Percentiles rank a stretch among this genome's conserved stretches.
Evolutionary conservation across 2,888 invertebrate species (phyloP).

Genomic region (Harpalus rubripes): DNA sequence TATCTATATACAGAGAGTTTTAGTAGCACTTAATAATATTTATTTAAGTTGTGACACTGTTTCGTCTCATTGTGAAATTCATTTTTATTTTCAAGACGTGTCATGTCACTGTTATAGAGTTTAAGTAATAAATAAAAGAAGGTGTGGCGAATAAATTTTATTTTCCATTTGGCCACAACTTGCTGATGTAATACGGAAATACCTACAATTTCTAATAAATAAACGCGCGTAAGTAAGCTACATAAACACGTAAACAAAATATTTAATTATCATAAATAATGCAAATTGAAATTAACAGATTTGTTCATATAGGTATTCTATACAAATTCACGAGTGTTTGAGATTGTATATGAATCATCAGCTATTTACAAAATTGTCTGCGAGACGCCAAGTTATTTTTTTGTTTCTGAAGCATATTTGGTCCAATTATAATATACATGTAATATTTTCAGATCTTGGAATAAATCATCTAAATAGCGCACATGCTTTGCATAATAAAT

Average conservation of each 20-base stretch:
- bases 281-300: slow-evolving; percentile 44
- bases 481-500: background rate
- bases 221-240: slow-evolving; percentile 30
- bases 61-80: slow-evolving; percentile 6
- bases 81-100: slow-evolving; percentile 11
- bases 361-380: slow-evolving; percentile 27
- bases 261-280: slow-evolving; percentile 47
- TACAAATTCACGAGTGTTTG: background rate
- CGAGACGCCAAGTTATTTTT: slow-evolving; percentile 44
- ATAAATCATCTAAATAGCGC: background rate
- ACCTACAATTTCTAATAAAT: slow-evolving; percentile 59
- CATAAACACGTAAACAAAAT: slow-evolving; percentile 60
- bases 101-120: slow-evolving; percentile 41
- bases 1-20: background rate
- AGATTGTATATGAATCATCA: slow-evolving; percentile 34
- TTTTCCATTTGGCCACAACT: slow-evolving; percentile 57
- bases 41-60: background rate
- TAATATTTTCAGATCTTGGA: slow-evolving; percentile 1
- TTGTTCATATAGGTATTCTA: slow-evolving; percentile 9
- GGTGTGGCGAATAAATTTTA: slow-evolving; percentile 61
- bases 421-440: slow-evolving; percentile 25
- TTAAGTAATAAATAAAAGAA: slow-evolving; percentile 54
- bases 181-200: slow-evolving; percentile 65
- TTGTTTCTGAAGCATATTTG: slow-evolving; percentile 40
- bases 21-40: background rate